Base-by-base conservation (phyloP, 1,140 invertebrate genomes). In the Latrodectus geometricus region DNA sequence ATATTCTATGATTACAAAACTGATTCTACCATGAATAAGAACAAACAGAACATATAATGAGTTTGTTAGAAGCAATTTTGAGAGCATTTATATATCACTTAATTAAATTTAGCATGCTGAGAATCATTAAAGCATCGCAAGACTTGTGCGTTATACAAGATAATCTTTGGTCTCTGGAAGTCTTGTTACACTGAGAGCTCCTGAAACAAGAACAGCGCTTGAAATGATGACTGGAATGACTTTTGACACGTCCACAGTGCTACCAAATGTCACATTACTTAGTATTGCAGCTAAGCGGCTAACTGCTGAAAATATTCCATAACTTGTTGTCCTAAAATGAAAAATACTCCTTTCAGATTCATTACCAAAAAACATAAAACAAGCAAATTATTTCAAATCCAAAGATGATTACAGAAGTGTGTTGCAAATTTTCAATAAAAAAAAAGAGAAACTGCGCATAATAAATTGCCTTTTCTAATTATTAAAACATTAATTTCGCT, bases 151-250 rank as follows among this genome's bases (percentile, higher is more conserved):
- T 86, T 70, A 90, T 21, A 90, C 79, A 9, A 90, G 89, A 48
- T 88, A 88, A 70, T 90, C 89, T 79, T 85, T 90, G 15, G 92
- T 92, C 82, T 92, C 92, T n/a, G 92, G 91, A 20, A 93, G 89
- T 78, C 89, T 89, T n/a, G 91, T 82, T 4, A 92, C 89, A 9
- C 89, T 81, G 17, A 92, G 82, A 15, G 92, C 91, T 54, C 92
- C 92, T 75, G 92, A 77, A 12, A 90, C 80, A 23, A 92, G 88
- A 21, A 92, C 89, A 0, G 79, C 89, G 11, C 91, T 90, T 9
- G 92, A 91, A 17, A 92, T 89, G 74, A 93, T 84, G 90, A 93
- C 91, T 9, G 92, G 92, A 17, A 92, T 89, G n/a, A 91, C 90
- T 88, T 91, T 92, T 78, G 91, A 90, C 0, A 90, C 88, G 73